These are phyloP conservation scores for Vidua chalybeata DNA, from an alignment of 2,113 vertebrate species.

Conservation along the genomic window DNA sequence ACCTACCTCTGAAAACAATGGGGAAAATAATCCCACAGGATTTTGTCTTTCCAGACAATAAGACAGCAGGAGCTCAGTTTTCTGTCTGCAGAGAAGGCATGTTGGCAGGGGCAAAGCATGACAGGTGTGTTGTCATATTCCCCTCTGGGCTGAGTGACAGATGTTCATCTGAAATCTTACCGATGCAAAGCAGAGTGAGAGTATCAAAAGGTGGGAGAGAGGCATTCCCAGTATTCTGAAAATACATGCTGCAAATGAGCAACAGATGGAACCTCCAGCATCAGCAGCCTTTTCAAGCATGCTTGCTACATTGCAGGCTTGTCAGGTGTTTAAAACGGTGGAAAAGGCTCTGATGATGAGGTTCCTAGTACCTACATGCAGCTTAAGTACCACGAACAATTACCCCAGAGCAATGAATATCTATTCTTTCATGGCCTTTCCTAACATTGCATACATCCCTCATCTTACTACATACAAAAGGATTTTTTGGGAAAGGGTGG, in stretches of 20 bases:
- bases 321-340: neutral
- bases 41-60: neutral
- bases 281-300: neutral
- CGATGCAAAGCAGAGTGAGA: neutral
- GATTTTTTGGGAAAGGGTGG: fast-evolving
- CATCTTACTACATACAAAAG: neutral
- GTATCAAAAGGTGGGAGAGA: neutral
- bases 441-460: neutral
- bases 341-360: neutral
- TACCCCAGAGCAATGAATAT: neutral
- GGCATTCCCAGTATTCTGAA: neutral
- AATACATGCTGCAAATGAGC: neutral
- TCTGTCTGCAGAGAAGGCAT: neutral
- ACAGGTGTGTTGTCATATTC: neutral
- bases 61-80: neutral
- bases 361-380: neutral
- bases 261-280: conserved; percentile 21
- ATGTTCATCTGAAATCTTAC: neutral
- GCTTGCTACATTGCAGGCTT: neutral
- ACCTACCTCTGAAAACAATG: neutral
- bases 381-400: neutral
- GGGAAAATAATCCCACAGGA: neutral
- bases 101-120: neutral
- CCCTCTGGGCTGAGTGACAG: neutral
- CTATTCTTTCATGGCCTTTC: neutral